Evolutionary conservation across 1,140 invertebrate species (phyloP).

Genomic region (Drosophila prosaltans): DNA sequence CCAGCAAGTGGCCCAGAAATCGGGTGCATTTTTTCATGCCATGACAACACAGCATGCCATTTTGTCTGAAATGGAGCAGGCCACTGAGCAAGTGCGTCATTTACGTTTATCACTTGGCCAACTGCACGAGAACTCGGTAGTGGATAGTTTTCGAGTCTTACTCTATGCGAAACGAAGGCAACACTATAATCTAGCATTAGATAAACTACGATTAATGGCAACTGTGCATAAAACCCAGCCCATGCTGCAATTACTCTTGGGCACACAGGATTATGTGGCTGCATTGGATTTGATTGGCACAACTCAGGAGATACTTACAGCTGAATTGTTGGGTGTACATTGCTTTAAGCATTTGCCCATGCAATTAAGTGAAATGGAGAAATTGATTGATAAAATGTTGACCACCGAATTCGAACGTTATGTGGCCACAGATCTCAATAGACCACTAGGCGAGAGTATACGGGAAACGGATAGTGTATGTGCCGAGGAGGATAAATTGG

Average conservation of each 20-base stretch:
- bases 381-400: conserved; percentile 98
- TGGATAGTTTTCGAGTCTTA: conserved; percentile 91
- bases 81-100: conserved; percentile 90
- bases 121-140: conserved; percentile 91
- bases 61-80: conserved; percentile 94
- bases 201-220: conserved; percentile 95
- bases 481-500: conserved; percentile 91
- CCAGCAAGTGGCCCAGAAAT: conserved; percentile 96
- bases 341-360: conserved; percentile 97
- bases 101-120: conserved; percentile 88
- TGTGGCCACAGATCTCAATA: conserved; percentile 95
- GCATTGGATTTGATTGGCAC: conserved; percentile 97
- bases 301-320: conserved; percentile 96
- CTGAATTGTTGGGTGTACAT: conserved; percentile 95
- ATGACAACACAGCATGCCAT: conserved; percentile 98
- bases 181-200: conserved; percentile 87
- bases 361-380: conserved; percentile 98
- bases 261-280: conserved; percentile 98
- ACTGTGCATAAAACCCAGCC: conserved; percentile 99
- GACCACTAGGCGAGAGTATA: conserved; percentile 87
- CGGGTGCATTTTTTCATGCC: conserved; percentile 97
- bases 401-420: conserved; percentile 97
- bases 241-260: conserved; percentile 96
- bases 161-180: conserved; percentile 86
- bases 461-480: conserved; percentile 86